Percentiles rank a stretch among this genome's conserved stretches.
Evolutionary conservation across 1,140 invertebrate genomes (phyloP).

Genomic region (Globodera ellingtonae): DNA sequence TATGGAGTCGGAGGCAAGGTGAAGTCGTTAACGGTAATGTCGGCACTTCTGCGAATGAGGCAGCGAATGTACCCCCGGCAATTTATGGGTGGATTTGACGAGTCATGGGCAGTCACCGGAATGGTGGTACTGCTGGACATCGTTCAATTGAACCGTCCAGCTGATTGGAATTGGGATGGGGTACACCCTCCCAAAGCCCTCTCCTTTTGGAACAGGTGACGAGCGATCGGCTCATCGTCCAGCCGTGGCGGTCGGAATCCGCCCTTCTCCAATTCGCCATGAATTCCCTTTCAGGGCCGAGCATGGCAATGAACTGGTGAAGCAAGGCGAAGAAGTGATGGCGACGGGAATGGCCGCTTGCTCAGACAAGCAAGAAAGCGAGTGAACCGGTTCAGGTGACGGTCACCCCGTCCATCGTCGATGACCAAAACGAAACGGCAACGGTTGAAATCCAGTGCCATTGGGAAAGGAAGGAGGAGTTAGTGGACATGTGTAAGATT

Average conservation of each 20-base stretch:
- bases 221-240: slow-evolving; percentile 12
- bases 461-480: slow-evolving; percentile 3
- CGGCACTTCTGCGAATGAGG: not conserved
- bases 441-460: not conserved
- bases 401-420: not conserved
- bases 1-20: not conserved
- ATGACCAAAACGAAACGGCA: not conserved
- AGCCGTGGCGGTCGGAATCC: not conserved
- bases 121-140: slow-evolving; percentile 8
- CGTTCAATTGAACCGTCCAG: not conserved
- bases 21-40: not conserved
- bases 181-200: not conserved
- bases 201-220: not conserved
- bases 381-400: slow-evolving; percentile 5
- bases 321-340: slow-evolving; percentile 9
- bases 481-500: slow-evolving; percentile 12
- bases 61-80: not conserved
- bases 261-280: not conserved
- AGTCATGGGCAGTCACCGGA: not conserved
- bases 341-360: not conserved
- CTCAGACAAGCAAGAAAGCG: not conserved
- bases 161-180: not conserved
- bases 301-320: not conserved
- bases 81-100: not conserved
- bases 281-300: slow-evolving; percentile 2